Conservation (phyloP, 2,797 vertebrate species). For the Orestias chungarensis region DNA sequence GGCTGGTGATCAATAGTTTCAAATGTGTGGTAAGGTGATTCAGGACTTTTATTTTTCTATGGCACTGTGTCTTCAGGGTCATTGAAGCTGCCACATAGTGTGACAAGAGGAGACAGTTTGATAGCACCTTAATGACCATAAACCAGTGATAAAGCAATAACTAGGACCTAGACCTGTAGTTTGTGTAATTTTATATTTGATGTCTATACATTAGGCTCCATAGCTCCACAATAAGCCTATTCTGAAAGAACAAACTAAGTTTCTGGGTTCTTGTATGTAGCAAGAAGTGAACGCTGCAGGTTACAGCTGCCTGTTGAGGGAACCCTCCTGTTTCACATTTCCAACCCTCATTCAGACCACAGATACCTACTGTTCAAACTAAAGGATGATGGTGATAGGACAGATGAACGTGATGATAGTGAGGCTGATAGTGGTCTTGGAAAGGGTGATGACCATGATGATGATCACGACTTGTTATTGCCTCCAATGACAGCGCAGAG, state of each 20-base stretch:
- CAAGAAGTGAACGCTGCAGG: constrained; percentile 17
- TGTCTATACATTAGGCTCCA: constrained; percentile 4
- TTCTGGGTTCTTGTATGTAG: constrained; percentile 18
- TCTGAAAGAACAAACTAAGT: constrained; percentile 22
- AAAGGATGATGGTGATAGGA: constrained; percentile 48
- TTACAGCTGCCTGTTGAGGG: constrained; percentile 21
- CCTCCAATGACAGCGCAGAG: constrained; percentile 40
- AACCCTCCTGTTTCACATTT: constrained; percentile 45
- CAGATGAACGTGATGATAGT: constrained; percentile 56
- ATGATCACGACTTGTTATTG: constrained; percentile 50
- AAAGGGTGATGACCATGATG: constrained; percentile 53
- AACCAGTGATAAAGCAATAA: not conserved
- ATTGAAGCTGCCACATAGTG: not conserved
- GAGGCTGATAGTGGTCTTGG: constrained; percentile 39
- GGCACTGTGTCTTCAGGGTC: not conserved
- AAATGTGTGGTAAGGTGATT: not conserved
- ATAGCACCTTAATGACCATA: not conserved
- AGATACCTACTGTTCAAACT: constrained; percentile 33
- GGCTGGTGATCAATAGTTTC: not conserved
- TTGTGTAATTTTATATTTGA: not conserved
- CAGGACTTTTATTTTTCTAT: not conserved
- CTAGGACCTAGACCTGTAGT: not conserved
- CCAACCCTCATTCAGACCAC: constrained; percentile 38
- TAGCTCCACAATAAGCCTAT: constrained; percentile 4
- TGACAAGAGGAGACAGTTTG: no score